phyloP scores from a whole-genome alignment of 2,797 vertebrate genomes.

The Urophycis tenuis region DNA sequence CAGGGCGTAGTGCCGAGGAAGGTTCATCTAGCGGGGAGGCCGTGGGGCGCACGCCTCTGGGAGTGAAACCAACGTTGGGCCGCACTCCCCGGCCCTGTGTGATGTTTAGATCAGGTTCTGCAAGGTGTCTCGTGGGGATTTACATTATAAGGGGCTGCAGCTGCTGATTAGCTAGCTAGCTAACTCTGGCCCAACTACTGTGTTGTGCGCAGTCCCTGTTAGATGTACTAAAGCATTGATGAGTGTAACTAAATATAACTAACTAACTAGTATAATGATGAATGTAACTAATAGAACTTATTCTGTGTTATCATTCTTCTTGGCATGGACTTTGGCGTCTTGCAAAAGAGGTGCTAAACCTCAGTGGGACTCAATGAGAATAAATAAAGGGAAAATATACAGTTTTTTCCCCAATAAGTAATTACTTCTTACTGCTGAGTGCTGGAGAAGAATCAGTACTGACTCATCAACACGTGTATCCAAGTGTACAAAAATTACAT shows the following conservation, averaged over 20 bases:
- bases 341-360: background rate
- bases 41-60: conserved; percentile 28
- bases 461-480: background rate
- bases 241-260: background rate
- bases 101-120: background rate
- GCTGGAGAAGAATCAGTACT: background rate
- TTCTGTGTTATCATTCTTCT: background rate
- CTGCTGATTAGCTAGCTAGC: background rate
- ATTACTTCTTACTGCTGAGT: background rate
- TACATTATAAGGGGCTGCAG: background rate
- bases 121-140: background rate
- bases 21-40: conserved; percentile 51
- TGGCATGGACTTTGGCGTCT: background rate
- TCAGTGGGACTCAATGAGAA: background rate
- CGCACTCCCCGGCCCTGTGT: background rate
- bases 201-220: background rate
- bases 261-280: background rate
- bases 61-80: conserved; percentile 9
- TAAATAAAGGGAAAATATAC: background rate
- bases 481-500: background rate
- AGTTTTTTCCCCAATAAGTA: too few species aligned
- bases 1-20: conserved; percentile 48
- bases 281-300: background rate
- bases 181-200: background rate
- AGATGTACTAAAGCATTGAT: background rate